phyloP scores from a whole-genome alignment of 2,888 invertebrate species.

The Chloroclysta siterata region DNA sequence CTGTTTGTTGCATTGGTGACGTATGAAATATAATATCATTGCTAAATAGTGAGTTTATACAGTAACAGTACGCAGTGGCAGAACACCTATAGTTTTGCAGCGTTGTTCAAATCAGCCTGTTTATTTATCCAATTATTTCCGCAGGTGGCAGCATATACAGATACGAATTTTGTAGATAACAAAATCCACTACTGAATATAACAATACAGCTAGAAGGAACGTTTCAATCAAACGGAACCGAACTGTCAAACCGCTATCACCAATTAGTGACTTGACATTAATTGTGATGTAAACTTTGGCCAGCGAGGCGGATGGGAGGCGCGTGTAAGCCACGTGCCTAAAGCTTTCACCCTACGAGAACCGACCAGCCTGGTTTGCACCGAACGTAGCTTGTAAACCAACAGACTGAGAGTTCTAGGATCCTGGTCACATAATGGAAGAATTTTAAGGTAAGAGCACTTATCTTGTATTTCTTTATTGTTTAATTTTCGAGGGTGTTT shows the following conservation, averaged over 20 bases:
- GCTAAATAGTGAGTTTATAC: too few species aligned
- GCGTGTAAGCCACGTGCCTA: constrained; percentile 70
- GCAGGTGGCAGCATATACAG: too few species aligned
- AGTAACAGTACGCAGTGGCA: too few species aligned
- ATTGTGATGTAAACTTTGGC: constrained; percentile 69
- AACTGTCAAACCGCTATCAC: constrained; percentile 62
- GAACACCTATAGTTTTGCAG: too few species aligned
- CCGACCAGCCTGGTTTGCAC: constrained; percentile 24
- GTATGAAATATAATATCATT: too few species aligned
- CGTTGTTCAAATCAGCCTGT: too few species aligned
- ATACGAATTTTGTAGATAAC: not conserved
- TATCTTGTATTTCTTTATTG: constrained; percentile 64
- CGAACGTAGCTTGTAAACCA: constrained; percentile 1
- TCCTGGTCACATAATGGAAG: constrained; percentile 19
- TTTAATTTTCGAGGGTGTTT: constrained; percentile 62
- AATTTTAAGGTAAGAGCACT: constrained; percentile 56
- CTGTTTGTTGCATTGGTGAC: too few species aligned
- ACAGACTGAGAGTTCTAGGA: constrained; percentile 27
- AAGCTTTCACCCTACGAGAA: constrained; percentile 53
- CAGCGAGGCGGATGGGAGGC: constrained; percentile 50
- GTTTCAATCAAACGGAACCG: constrained; percentile 35
- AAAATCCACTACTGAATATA: constrained; percentile 4
- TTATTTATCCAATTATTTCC: too few species aligned
- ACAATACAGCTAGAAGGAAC: constrained; percentile 12
- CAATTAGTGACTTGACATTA: constrained; percentile 74